phyloP scores from a whole-genome alignment of 2,797 vertebrate species.

The Micromesistius poutassou region DNA sequence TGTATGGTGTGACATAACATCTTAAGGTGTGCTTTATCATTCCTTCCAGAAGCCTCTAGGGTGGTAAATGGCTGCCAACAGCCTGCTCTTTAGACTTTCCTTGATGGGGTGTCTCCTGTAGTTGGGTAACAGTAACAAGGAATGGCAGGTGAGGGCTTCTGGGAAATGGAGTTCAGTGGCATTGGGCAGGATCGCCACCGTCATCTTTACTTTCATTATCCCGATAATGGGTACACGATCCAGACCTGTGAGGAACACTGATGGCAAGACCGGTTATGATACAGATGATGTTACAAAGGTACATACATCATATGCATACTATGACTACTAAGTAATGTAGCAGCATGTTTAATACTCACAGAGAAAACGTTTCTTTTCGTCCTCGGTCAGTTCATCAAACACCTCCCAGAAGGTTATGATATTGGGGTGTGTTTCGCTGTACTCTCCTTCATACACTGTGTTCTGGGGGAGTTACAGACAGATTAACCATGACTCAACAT shows the following conservation, averaged over 20 bases:
- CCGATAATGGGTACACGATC: constrained; percentile 68
- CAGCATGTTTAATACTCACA: constrained; percentile 71
- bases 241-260: constrained; percentile 80
- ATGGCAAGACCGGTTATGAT: neutral
- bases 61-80: constrained; percentile 69
- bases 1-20: neutral
- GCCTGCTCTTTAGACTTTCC: constrained; percentile 61
- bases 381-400: constrained; percentile 82
- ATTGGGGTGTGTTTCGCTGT: constrained; percentile 81
- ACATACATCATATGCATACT: neutral
- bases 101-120: constrained; percentile 66
- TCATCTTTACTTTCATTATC: constrained; percentile 66
- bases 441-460: constrained; percentile 86
- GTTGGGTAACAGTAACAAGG: constrained; percentile 65
- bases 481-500: neutral
- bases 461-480: constrained; percentile 69
- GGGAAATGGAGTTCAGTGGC: constrained; percentile 66
- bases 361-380: constrained; percentile 88
- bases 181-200: constrained; percentile 45
- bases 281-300: neutral
- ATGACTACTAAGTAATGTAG: neutral
- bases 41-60: constrained; percentile 67
- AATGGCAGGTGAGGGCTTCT: constrained; percentile 68
- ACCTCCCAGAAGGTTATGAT: constrained; percentile 91
- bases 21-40: neutral